A percentile compares a stretch with the other conserved stretches of the same genome.
Conservation (phyloP, 2,113 vertebrate genomes). For the Notarius quadriscutis region DNA sequence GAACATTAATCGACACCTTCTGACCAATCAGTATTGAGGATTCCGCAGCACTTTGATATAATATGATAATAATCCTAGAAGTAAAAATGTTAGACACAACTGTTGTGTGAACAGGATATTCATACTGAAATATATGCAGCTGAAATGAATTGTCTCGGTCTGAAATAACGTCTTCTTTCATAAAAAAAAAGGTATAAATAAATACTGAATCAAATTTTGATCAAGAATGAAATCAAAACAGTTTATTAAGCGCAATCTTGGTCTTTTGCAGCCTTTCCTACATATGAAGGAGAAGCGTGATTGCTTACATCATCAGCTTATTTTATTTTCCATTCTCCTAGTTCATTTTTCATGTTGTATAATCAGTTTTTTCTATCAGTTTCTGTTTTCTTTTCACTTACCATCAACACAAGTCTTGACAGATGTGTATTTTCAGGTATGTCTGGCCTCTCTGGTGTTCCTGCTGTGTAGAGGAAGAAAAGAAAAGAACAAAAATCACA, state of each 20-base stretch:
- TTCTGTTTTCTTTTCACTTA: constrained; percentile 24
- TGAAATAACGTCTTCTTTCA: neutral
- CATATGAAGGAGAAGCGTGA: no score
- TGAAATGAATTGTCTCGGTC: neutral
- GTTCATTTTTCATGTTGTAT: constrained; percentile 1
- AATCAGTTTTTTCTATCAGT: constrained; percentile 8
- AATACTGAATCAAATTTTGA: neutral
- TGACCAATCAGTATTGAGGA: neutral
- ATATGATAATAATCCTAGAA: no score
- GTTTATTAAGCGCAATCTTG: neutral
- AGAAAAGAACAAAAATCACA: constrained; percentile 27
- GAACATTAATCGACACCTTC: neutral
- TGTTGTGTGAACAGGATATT: neutral
- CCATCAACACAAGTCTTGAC: constrained; percentile 19
- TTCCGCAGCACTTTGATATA: neutral
- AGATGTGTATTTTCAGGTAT: constrained; percentile 24
- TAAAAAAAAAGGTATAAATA: neutral
- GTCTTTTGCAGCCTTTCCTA: neutral
- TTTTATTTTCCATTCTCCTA: neutral
- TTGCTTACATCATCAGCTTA: neutral
- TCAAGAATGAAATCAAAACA: neutral
- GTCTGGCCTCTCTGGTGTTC: constrained; percentile 16
- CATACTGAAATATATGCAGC: neutral
- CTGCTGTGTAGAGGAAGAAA: constrained; percentile 3
- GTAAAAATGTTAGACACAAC: no score